Conservation (phyloP, 2,113 vertebrate species). For the Corythornis madagascariensis region DNA sequence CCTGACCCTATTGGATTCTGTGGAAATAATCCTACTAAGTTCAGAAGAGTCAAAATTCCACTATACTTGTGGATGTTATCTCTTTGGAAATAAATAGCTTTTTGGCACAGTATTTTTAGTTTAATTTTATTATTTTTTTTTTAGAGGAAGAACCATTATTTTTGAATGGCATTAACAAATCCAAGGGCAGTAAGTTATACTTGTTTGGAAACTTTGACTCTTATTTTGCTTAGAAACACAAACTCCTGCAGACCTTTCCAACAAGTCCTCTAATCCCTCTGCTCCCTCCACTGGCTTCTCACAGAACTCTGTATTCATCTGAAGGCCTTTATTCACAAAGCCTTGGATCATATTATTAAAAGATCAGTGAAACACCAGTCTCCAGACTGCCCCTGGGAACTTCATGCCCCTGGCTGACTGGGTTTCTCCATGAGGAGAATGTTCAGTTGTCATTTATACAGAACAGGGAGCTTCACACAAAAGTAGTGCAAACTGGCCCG, state of each 20-base stretch:
- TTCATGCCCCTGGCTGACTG: not conserved
- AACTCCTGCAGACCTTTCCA: conserved; percentile 21
- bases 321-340: conserved; percentile 53
- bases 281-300: conserved; percentile 53
- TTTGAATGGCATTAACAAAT: not conserved
- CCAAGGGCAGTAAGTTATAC: not conserved
- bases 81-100: not conserved
- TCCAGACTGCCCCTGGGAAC: conserved; percentile 4
- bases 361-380: conserved; percentile 40
- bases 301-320: conserved; percentile 22
- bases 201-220: conserved; percentile 20
- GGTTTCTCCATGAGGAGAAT: not conserved
- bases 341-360: conserved; percentile 45
- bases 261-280: conserved; percentile 53
- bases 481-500: not conserved
- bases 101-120: not conserved
- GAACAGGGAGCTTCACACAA: not conserved
- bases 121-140: not conserved
- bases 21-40: not conserved
- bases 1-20: not conserved
- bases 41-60: not conserved
- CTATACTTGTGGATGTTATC: not conserved
- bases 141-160: not conserved
- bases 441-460: not conserved
- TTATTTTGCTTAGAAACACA: conserved; percentile 18